A percentile compares a stretch with the other conserved stretches of the same genome.
phyloP scores from a whole-genome alignment of 2,888 invertebrate genomes.

The Actias luna region DNA sequence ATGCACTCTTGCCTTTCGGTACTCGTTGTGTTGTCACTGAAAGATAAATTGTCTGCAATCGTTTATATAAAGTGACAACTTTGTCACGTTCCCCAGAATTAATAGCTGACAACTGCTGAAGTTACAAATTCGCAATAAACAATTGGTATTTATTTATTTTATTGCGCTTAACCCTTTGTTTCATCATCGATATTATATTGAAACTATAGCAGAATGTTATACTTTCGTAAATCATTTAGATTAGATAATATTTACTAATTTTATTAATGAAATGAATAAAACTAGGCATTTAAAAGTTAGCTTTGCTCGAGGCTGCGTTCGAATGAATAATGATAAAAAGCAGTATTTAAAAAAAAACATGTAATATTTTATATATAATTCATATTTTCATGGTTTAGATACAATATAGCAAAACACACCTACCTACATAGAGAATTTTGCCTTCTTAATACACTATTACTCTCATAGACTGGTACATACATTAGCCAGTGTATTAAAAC shows the following conservation, averaged over 20 bases:
- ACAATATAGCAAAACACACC: too few relatives aligned
- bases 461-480: too few relatives aligned
- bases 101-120: slow-evolving; percentile 36
- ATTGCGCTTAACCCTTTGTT: slow-evolving; percentile 9
- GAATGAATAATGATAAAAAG: too few relatives aligned
- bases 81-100: slow-evolving; percentile 52
- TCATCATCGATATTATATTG: slow-evolving; percentile 14
- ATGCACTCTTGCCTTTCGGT: slow-evolving; percentile 59
- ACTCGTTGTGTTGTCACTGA: slow-evolving; percentile 61
- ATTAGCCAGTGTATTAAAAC: too few relatives aligned
- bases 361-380: too few relatives aligned
- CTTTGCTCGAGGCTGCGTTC: too few relatives aligned
- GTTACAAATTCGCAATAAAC: slow-evolving; percentile 30
- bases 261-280: background rate
- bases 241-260: slow-evolving; percentile 1
- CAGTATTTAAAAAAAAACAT: too few relatives aligned
- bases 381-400: too few relatives aligned
- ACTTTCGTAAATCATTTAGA: slow-evolving; percentile 9
- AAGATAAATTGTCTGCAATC: slow-evolving; percentile 64
- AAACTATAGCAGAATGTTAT: slow-evolving; percentile 7
- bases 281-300: too few relatives aligned
- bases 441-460: too few relatives aligned
- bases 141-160: slow-evolving; percentile 18
- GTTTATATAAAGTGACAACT: slow-evolving; percentile 61
- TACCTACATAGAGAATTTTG: too few relatives aligned